Evolutionary conservation across 1,140 invertebrate genomes (phyloP).

Genomic region (Drosophila lini): DNA sequence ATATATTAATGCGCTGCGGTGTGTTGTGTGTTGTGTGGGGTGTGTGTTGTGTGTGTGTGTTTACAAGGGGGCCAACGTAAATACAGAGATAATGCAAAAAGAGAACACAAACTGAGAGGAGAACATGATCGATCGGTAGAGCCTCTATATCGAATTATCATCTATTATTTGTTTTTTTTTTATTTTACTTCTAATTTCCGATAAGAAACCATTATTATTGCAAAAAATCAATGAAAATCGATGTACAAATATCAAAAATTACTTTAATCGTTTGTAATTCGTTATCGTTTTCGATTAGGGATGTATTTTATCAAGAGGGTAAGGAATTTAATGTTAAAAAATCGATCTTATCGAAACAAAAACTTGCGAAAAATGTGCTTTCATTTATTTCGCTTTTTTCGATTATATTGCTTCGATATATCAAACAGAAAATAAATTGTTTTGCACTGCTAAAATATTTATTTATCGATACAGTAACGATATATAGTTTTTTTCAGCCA

Average conservation of each 20-base stretch:
- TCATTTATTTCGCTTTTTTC: background rate
- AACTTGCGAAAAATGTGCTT: background rate
- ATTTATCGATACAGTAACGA: background rate
- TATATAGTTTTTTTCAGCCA: background rate
- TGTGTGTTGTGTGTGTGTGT: slow-evolving; percentile 28
- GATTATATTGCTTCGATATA: background rate
- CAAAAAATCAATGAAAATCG: slow-evolving; percentile 28
- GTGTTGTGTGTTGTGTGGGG: slow-evolving; percentile 3
- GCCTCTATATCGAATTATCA: slow-evolving; percentile 17
- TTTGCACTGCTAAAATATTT: background rate
- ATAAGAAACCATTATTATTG: slow-evolving; percentile 31
- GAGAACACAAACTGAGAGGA: slow-evolving; percentile 11
- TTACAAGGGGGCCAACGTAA: slow-evolving; percentile 23
- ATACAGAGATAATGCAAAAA: slow-evolving; percentile 21
- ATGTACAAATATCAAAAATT: slow-evolving; percentile 40
- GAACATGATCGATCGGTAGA: background rate
- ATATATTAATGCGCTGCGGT: slow-evolving; percentile 34
- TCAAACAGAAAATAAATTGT: background rate
- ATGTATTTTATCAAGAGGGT: background rate
- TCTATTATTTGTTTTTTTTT: slow-evolving; percentile 4
- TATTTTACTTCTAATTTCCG: slow-evolving; percentile 7
- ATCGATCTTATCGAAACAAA: background rate
- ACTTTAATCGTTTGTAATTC: slow-evolving; percentile 15
- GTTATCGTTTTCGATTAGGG: slow-evolving; percentile 2
- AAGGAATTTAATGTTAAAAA: background rate